Evolutionary conservation across 2,797 vertebrate genomes (phyloP).

Genomic region (Gambelia wislizenii): DNA sequence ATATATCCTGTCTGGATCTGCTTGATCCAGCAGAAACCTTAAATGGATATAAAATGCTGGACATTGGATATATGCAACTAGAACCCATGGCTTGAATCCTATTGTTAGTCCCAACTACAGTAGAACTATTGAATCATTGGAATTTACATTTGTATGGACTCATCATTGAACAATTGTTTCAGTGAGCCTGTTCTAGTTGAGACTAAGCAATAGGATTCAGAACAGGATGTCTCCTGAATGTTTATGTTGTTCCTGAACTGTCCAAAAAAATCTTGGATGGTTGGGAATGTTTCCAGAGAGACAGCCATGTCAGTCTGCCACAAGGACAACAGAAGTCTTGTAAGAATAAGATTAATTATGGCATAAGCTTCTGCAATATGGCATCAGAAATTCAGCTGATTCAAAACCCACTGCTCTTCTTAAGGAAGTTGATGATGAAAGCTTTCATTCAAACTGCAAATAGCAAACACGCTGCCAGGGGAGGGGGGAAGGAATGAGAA

Average conservation of each 20-base stretch:
- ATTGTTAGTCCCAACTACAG: no score
- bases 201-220: no score
- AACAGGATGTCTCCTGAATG: no score
- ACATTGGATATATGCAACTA: neutral
- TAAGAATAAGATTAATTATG: neutral
- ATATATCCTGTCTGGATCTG: neutral
- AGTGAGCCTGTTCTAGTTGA: no score
- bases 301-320: neutral
- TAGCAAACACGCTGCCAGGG: neutral
- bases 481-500: neutral
- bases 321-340: neutral
- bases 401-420: neutral
- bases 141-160: no score
- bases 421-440: neutral
- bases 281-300: neutral
- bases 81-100: no score
- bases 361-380: neutral
- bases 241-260: no score
- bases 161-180: no score
- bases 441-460: neutral
- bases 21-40: neutral
- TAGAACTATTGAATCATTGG: no score
- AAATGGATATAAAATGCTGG: neutral
- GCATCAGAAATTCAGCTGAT: neutral
- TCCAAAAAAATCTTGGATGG: no score